phyloP scores from a whole-genome alignment of 2,797 vertebrate species.

The Sebastes reedi region DNA sequence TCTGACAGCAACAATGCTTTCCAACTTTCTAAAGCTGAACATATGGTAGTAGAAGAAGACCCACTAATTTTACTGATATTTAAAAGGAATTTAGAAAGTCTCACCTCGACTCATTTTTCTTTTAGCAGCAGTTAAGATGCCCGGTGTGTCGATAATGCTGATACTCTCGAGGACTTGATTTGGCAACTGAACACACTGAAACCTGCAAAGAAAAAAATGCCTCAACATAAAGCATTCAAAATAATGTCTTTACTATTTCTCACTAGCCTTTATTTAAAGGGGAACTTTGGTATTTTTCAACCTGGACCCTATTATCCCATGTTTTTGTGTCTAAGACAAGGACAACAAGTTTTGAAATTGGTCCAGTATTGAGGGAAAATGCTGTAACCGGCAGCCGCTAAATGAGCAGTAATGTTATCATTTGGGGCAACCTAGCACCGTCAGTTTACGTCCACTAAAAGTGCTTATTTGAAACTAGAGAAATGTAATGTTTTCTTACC shows the following conservation, averaged over 20 bases:
- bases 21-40: neutral
- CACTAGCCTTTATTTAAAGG: neutral
- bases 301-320: too few species aligned
- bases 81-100: constrained; percentile 8
- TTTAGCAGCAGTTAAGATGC: constrained; percentile 87
- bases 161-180: constrained; percentile 90
- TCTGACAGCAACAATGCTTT: neutral
- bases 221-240: neutral
- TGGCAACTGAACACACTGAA: constrained; percentile 88
- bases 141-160: constrained; percentile 90
- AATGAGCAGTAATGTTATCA: too few species aligned
- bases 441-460: fast-evolving
- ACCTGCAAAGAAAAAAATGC: constrained; percentile 70
- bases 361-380: too few species aligned
- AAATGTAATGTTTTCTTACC: too few species aligned
- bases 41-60: neutral
- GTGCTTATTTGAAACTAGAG: too few species aligned
- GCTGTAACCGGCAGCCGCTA: too few species aligned
- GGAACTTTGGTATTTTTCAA: too few species aligned
- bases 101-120: constrained; percentile 87
- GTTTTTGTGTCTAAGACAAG: too few species aligned
- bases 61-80: neutral
- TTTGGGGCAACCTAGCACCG: too few species aligned
- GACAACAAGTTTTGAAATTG: too few species aligned
- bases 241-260: neutral